phyloP scores from a whole-genome alignment of 2,888 invertebrate genomes.

The Dicranocentrus wangi region DNA sequence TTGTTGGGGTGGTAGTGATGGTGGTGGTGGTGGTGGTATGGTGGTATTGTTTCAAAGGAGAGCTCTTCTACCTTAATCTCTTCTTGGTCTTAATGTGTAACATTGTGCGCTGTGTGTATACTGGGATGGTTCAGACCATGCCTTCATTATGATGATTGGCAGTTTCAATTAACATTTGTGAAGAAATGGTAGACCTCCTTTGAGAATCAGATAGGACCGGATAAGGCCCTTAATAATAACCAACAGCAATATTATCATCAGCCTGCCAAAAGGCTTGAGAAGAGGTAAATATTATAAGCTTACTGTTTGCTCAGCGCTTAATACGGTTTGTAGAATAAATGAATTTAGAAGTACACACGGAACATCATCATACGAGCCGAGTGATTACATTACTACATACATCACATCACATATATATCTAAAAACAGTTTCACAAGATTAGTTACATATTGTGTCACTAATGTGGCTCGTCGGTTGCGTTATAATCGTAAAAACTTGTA shows the following conservation, averaged over 20 bases:
- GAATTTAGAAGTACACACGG: neutral
- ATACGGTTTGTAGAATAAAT: conserved; percentile 14
- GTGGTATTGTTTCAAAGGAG: conserved; percentile 36
- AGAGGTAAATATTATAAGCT: conserved; percentile 39
- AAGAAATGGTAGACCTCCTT: conserved; percentile 73
- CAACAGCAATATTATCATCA: conserved; percentile 44
- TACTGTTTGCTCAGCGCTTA: conserved; percentile 17
- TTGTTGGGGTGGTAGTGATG: too few relatives aligned
- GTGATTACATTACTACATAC: too few relatives aligned
- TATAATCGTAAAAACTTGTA: neutral
- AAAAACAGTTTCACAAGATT: too few relatives aligned
- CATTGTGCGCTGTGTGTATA: conserved; percentile 31
- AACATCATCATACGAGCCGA: neutral
- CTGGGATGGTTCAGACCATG: conserved; percentile 74
- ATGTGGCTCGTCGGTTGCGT: neutral
- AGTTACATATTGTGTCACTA: too few relatives aligned
- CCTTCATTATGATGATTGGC: conserved; percentile 86
- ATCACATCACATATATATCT: neutral
- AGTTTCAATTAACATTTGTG: conserved; percentile 82
- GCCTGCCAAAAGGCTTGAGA: conserved; percentile 28
- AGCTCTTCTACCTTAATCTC: conserved; percentile 3
- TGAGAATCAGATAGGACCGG: conserved; percentile 63
- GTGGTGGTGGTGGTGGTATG: neutral
- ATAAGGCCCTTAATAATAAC: conserved; percentile 59
- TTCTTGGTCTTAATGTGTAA: conserved; percentile 20